These are phyloP conservation scores for Sebastes itinus DNA, from an alignment of 2,797 vertebrate genomes.

Conservation along the genomic window DNA sequence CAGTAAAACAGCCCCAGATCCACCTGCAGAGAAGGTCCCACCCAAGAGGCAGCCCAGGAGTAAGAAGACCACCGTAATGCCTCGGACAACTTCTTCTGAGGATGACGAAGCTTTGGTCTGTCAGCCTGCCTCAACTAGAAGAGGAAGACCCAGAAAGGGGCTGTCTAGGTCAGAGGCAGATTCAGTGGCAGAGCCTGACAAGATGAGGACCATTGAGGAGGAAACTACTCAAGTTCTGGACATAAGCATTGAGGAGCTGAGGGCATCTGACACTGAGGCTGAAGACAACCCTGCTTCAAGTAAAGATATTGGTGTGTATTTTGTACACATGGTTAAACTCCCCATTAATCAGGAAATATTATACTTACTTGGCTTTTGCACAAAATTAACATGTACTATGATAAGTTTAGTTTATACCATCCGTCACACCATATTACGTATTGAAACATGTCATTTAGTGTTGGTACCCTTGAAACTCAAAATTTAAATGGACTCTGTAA, in stretches of 20 bases:
- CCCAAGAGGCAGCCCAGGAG: slow-evolving; percentile 46
- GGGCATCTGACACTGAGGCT: slow-evolving; percentile 80
- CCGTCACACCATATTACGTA: neutral
- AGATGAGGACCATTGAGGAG: slow-evolving; percentile 84
- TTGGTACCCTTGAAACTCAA: no score
- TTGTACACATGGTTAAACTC: neutral
- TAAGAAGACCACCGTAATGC: slow-evolving; percentile 56
- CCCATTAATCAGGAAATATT: neutral
- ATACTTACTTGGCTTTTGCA: neutral
- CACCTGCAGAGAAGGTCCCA: slow-evolving; percentile 33
- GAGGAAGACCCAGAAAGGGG: slow-evolving; percentile 65
- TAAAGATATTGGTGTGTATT: slow-evolving; percentile 40
- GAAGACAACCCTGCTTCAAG: slow-evolving; percentile 52
- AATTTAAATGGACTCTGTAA: no score
- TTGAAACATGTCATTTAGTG: neutral
- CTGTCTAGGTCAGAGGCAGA: slow-evolving; percentile 13
- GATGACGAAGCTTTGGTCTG: slow-evolving; percentile 59
- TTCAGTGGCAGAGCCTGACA: slow-evolving; percentile 73
- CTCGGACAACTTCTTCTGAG: slow-evolving; percentile 51
- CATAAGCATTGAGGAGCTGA: slow-evolving; percentile 83
- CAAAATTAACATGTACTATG: neutral
- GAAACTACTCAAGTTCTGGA: slow-evolving; percentile 71
- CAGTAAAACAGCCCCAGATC: slow-evolving; percentile 42
- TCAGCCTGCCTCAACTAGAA: slow-evolving; percentile 44
- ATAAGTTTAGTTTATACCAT: neutral